Base-by-base conservation (phyloP, 1,140 invertebrate species). In the Meteorus sp. region DNA sequence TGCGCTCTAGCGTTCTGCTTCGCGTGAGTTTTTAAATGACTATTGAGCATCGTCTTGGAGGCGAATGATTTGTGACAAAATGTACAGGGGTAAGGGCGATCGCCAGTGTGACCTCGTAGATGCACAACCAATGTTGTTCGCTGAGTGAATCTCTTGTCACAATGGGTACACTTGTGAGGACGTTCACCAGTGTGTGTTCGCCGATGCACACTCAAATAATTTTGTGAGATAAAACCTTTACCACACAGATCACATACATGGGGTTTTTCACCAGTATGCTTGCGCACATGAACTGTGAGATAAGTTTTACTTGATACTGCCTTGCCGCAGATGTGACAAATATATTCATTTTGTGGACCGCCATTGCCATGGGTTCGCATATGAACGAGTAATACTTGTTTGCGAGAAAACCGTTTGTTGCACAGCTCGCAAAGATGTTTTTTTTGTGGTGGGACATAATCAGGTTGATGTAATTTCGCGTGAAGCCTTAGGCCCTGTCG, bases 231-330 rank as follows among this genome's bases (percentile, higher is more conserved):
- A 67, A 89, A 90, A 0, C 85, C 84, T 65, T 89, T 90, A 13
- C 85, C 86, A 48, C 85, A 84, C 3, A 80, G 58, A 27, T 82
- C 77, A 65, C 82, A 84, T 0, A 75, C 69, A 52, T 81, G 81
- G 0, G 82, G 82, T 60, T 83, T 83, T 29, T 82, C 79, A 0
- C 81, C 82, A 63, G 74, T 87, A 72, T 93, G 91, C 13, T 90
- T 92, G 9, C 91, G 77, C 47, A 91, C 78, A 69, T 93, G 93
- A 75, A 95, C 93, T 27, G 88, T 90, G 6, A 94, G 71, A 9
- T 92, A 92, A 0, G 91, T 88, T 78, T 90, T 89, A 60, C 87
- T 86, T 1, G 83, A 83, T 7, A 85, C 85, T 0, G 77, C 68
- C 41, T 85, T 92, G 9, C 87, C 86, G 69, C 93, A 95, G 1